Base-by-base conservation (phyloP, 2,888 invertebrate species). In the Agrotis puta region DNA sequence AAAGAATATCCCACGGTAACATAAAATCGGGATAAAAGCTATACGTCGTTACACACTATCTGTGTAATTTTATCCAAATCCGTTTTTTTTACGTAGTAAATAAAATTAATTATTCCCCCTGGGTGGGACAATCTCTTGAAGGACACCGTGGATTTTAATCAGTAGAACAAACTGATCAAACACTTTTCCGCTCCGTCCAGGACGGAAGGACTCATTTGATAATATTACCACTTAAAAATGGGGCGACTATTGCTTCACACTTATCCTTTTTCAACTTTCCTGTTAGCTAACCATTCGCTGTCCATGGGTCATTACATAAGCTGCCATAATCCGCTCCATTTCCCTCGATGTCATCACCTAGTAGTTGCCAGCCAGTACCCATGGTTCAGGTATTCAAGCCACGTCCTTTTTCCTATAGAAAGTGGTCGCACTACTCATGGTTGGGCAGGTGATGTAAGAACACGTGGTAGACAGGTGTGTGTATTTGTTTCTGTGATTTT, bases 401-500 rank as follows among this genome's bases (percentile, higher is more conserved):
- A 86, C 83, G 83, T 88, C 85, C 85, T 83, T 84, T 86, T 80
- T 86, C 87, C 88, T 86, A 86, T 87, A 88, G 89, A 89, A 89
- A 89, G 89, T 82, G 80, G 78, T 74, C 50, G 27, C 54, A 63
- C 57, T 57, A 69, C 47, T 70, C 64, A 66, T 54, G 70, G 77
- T 65, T 74, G 74, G 53, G 73, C 57, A 57, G 61, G 63, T 62
- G 67, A 75, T 68, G 65, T 78, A 80, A 82, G 20, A 53, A 48
- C n/a, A 47, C 64, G 64, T 64, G 22, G n/a, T 43, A 43, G 14
- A 22, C 54, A 14, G 7, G 48, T 33, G n/a, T 54, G 20, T 13
- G 11, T 47, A 27, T 54, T 64, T 54, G 22, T 65, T 2, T 69
- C n/a, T 62, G 16, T 48, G 27, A 48, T 48, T 47, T 48, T 14